Evolutionary conservation across 2,888 invertebrate genomes (phyloP).

Genomic region (Ophion costatus): DNA sequence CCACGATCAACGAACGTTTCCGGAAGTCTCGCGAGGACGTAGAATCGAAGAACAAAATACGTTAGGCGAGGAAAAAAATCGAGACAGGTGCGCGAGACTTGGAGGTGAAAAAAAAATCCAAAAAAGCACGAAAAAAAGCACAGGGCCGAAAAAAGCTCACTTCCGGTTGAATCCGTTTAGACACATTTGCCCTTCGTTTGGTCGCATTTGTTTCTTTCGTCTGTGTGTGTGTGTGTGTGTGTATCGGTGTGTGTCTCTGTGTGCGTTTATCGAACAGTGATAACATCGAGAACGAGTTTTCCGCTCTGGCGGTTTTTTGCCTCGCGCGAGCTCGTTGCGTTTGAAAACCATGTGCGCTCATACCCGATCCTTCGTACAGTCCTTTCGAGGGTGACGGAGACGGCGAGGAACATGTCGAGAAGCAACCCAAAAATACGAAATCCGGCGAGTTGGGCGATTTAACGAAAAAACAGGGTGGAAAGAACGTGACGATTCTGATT

Average conservation of each 20-base stretch:
- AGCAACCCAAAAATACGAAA: conserved; percentile 12
- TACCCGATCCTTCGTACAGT: conserved; percentile 15
- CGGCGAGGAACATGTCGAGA: neutral
- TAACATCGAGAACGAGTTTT: too few species aligned
- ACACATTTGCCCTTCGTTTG: too few species aligned
- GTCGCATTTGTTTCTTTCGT: too few species aligned
- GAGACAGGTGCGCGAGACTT: neutral
- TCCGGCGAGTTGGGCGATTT: conserved; percentile 26
- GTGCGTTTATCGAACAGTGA: too few species aligned
- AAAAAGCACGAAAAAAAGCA: neutral
- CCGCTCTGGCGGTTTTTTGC: too few species aligned
- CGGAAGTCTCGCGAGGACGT: too few species aligned
- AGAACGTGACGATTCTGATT: neutral
- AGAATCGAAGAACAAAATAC: neutral
- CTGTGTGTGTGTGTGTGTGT: too few species aligned
- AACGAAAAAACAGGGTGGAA: conserved; percentile 17
- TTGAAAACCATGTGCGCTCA: neutral
- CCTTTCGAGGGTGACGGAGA: conserved; percentile 20
- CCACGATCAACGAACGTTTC: too few species aligned
- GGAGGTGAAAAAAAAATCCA: neutral
- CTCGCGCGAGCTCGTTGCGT: too few species aligned
- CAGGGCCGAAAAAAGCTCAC: neutral
- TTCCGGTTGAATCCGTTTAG: too few species aligned
- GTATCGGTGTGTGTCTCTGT: too few species aligned
- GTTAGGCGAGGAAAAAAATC: neutral